Evolutionary conservation across 2,797 vertebrate species (phyloP), one percentile per base, ranked within the genome.

Genomic region (Chanos chanos): DNA sequence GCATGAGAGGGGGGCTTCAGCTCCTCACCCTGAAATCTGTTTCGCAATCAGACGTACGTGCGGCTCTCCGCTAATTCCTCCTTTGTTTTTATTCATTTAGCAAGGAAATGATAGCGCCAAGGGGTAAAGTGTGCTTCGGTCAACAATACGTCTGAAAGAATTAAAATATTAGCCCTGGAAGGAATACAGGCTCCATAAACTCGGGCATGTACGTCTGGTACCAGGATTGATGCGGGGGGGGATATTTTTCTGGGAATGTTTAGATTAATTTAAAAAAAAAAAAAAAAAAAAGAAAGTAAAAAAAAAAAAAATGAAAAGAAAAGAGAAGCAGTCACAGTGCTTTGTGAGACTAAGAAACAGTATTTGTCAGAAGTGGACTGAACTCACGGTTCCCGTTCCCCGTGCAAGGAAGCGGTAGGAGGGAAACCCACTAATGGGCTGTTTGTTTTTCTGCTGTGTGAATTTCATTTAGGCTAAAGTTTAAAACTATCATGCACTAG

Each of bases 381-480:
- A 48, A 6, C 21, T n/a, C n/a, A 10, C 18, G 7, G n/a, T 10
- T 59, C 13, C 19, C 22, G 33, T 54, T 58, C 30, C 37, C 25
- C 3, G 15, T 61, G 58, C 51, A 41, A 66, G 24, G 49, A 72
- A 70, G 8, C 22, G 47, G 41, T 21, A 28, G 47, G 27, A n/a
- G 4, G 30, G 66, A 52, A 59, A 61, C n/a, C 25, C 53, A 58
- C 70, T 73, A 48, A 76, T 63, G 52, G 25, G 40, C 28, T 72
- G 54, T 70, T 77, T 79, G 75, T 73, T 72, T 73, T 76, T 70
- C 66, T 62, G 65, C 30, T 25, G 15, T 64, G 66, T 56, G 47
- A 58, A 48, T 67, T 71, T 64, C 66, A 71, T 70, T 49, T 22
- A 64, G 75, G 77, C 77, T 74, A 67, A 74, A 72, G 74, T 79